Evolutionary conservation across 2,797 vertebrate genomes (phyloP).

Genomic region (Heteromormyrus szaboi): DNA sequence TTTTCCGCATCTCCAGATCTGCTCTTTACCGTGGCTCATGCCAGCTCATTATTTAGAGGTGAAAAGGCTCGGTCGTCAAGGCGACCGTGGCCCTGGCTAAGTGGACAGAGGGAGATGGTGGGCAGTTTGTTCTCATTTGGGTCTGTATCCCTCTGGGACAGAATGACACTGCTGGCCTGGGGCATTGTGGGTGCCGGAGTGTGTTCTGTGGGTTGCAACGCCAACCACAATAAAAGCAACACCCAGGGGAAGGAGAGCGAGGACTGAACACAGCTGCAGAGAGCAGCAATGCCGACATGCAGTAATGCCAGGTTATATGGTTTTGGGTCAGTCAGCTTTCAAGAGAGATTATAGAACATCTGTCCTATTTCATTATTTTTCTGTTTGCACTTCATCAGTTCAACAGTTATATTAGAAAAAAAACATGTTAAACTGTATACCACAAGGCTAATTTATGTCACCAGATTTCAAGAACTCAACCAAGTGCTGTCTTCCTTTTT

Average conservation of each 20-base stretch:
- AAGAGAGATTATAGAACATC: not conserved
- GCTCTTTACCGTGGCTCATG: not conserved
- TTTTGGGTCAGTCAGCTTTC: not conserved
- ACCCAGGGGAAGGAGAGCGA: not conserved
- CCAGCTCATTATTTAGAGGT: not conserved
- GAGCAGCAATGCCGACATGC: not conserved
- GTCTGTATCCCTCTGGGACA: not conserved
- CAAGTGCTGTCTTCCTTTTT: not conserved
- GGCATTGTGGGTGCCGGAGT: not conserved
- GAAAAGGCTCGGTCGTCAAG: not conserved
- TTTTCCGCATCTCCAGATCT: not conserved
- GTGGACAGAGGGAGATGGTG: not conserved
- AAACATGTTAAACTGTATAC: not conserved
- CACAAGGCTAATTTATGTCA: not conserved
- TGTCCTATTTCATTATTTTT: not conserved
- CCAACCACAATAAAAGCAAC: not conserved
- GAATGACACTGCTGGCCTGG: not conserved
- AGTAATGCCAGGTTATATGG: not conserved
- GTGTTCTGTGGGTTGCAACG: not conserved
- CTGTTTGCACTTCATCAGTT: not conserved
- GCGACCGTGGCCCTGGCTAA: not conserved
- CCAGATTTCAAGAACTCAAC: not conserved
- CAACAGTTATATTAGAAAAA: not conserved
- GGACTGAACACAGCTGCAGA: too few species aligned
- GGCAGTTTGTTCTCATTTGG: conserved; percentile 7